Conservation (phyloP, 2,113 vertebrate species). For the Rhea americana region DNA sequence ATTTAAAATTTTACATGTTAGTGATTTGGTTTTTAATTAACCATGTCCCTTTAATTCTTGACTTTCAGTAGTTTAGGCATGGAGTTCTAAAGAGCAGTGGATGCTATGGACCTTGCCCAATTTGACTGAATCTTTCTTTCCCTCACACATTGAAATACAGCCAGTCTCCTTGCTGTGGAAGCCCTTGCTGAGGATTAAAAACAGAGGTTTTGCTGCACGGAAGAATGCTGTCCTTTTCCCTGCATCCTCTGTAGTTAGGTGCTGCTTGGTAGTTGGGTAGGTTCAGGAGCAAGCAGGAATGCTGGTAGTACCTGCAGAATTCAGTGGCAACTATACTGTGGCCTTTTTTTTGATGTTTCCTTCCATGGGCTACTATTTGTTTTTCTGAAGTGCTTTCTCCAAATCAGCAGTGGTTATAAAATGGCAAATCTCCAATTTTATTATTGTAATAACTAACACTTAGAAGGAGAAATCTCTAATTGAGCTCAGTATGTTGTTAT, state of each 20-base stretch:
- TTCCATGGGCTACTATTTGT: not conserved
- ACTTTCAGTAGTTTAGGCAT: not conserved
- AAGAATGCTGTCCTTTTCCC: not conserved
- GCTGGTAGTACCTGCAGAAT: not conserved
- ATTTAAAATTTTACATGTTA: not conserved
- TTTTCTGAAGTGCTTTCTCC: not conserved
- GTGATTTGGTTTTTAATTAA: not conserved
- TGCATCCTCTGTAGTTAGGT: not conserved
- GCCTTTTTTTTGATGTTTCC: not conserved
- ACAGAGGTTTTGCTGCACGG: not conserved
- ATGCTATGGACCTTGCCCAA: not conserved
- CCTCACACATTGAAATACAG: not conserved
- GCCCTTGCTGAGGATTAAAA: not conserved
- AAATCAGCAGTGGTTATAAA: not conserved
- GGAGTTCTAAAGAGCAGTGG: not conserved
- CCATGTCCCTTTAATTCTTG: not conserved
- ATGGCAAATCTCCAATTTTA: not conserved
- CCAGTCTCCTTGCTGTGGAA: not conserved
- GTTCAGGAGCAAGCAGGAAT: not conserved
- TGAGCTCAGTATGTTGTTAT: not conserved
- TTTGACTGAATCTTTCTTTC: not conserved
- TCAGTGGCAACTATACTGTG: not conserved
- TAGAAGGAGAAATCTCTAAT: not conserved
- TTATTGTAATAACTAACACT: not conserved
- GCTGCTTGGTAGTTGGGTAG: not conserved